phyloP scores from a whole-genome alignment of 2,113 vertebrate genomes.

The Oxyruncus cristatus region DNA sequence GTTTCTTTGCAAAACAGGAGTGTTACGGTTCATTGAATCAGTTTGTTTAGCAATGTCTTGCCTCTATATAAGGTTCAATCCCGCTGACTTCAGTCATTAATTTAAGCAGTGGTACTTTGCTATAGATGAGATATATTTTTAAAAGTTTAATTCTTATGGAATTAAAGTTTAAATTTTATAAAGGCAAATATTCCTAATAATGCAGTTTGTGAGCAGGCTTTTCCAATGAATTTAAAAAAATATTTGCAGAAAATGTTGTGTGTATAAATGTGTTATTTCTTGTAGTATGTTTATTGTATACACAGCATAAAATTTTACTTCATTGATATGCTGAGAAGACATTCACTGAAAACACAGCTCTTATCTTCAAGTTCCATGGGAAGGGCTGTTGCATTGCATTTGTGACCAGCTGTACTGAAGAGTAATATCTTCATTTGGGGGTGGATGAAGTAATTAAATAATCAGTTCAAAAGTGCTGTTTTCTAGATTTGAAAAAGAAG shows the following conservation, averaged over 20 bases:
- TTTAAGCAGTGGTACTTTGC: neutral
- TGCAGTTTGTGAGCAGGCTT: neutral
- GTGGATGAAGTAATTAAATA: slow-evolving; percentile 57
- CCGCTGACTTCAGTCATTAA: neutral
- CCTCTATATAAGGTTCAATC: neutral
- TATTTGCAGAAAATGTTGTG: neutral
- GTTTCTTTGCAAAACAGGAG: neutral
- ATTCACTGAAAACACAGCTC: neutral
- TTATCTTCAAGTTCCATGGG: neutral
- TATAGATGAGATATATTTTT: neutral
- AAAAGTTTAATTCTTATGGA: neutral
- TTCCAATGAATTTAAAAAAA: neutral
- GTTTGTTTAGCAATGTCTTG: neutral
- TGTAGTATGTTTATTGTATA: neutral
- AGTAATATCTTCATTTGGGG: slow-evolving; percentile 28
- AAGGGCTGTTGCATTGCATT: neutral
- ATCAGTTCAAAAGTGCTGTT: slow-evolving; percentile 50
- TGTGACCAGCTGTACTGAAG: slow-evolving; percentile 42
- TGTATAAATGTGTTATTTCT: neutral
- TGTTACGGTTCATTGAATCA: neutral
- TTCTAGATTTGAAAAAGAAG: slow-evolving; percentile 26
- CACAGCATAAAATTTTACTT: neutral
- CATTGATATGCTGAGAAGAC: neutral
- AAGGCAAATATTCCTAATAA: neutral
- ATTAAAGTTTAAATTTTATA: neutral